These are phyloP conservation scores for Ophion ventricosus DNA, from an alignment of 2,888 invertebrate genomes.

Conservation along the genomic window DNA sequence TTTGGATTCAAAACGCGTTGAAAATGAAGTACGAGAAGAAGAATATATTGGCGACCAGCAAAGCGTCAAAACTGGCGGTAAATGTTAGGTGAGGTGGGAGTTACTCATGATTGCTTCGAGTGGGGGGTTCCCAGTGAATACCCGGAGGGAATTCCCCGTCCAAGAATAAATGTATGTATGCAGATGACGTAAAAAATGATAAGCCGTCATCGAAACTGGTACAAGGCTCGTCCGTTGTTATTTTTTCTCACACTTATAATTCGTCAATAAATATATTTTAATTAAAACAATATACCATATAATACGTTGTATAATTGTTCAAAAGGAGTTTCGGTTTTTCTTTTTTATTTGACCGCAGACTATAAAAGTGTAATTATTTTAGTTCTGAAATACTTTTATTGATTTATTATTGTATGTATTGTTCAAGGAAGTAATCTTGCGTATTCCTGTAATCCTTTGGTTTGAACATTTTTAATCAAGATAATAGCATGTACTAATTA, in stretches of 20 bases:
- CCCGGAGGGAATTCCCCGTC: slow-evolving; percentile 63
- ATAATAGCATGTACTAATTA: too few relatives aligned
- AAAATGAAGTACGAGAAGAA: background rate
- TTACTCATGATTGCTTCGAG: background rate
- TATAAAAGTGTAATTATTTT: too few relatives aligned
- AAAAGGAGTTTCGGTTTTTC: background rate
- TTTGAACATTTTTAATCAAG: too few relatives aligned
- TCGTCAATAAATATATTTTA: background rate
- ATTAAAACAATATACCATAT: background rate
- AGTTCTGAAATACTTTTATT: too few relatives aligned
- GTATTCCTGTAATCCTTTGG: too few relatives aligned
- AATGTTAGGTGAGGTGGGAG: background rate
- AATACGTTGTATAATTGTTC: background rate
- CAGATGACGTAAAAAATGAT: slow-evolving; percentile 40
- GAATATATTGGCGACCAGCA: background rate
- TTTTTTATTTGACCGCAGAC: background rate
- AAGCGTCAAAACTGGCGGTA: background rate
- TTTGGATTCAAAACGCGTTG: background rate
- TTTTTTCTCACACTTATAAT: background rate
- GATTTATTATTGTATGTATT: too few relatives aligned
- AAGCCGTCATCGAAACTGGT: background rate
- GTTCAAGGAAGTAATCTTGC: too few relatives aligned
- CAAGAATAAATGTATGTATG: background rate
- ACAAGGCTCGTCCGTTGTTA: background rate
- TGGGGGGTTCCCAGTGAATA: slow-evolving; percentile 64